phyloP scores from a whole-genome alignment of 2,888 invertebrate genomes.

The Ypsolopha sequella region DNA sequence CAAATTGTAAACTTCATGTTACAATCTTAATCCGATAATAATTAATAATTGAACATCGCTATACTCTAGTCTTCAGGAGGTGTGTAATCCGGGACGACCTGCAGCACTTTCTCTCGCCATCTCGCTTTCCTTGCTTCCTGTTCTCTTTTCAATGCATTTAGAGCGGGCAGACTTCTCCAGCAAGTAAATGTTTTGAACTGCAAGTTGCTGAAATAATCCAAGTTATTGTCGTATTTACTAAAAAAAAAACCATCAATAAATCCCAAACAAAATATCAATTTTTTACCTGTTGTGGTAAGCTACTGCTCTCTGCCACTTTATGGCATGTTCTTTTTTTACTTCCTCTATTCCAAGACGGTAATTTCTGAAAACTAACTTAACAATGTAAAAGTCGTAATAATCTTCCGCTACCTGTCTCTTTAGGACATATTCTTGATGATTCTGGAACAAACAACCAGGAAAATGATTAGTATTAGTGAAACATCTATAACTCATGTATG shows the following conservation, averaged over 20 bases:
- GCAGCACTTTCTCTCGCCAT: conserved; percentile 80
- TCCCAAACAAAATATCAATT: neutral
- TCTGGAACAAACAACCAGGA: conserved; percentile 24
- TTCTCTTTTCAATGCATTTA: conserved; percentile 74
- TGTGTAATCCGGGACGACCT: conserved; percentile 77
- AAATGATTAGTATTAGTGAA: neutral
- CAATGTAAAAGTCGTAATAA: conserved; percentile 75
- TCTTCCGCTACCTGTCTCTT: conserved; percentile 80
- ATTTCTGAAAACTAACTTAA: conserved; percentile 57
- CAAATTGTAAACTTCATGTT: no score
- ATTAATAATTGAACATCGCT: neutral
- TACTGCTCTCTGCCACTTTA: conserved; percentile 54
- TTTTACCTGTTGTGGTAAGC: conserved; percentile 59
- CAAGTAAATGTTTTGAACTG: conserved; percentile 51
- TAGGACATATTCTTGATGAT: conserved; percentile 47
- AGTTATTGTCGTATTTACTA: neutral
- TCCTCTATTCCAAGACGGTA: conserved; percentile 57
- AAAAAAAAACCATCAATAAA: neutral
- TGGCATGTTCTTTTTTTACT: conserved; percentile 51
- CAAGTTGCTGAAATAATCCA: conserved; percentile 35
- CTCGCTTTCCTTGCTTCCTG: conserved; percentile 76
- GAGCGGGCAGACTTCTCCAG: conserved; percentile 76
- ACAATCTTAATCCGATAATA: neutral
- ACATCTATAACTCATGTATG: no score
- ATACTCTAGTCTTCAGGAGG: conserved; percentile 60